phyloP scores from a whole-genome alignment of 1,140 invertebrate genomes.

The Calliopsis andreniformis region DNA sequence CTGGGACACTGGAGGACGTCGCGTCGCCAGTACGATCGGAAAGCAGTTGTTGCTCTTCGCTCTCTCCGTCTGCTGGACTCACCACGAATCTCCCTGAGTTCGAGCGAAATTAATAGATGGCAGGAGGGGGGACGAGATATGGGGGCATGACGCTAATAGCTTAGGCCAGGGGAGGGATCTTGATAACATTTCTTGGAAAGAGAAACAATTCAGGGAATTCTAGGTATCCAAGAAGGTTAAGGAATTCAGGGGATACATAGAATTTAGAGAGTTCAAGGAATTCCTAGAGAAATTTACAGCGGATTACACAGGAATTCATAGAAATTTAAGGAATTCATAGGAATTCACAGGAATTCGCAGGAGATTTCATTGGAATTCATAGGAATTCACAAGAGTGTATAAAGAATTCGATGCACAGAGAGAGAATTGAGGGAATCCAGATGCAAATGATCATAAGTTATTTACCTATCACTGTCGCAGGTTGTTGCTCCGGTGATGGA shows the following conservation, averaged over 20 bases:
- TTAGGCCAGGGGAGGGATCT: too few species aligned
- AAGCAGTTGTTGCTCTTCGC: slow-evolving; percentile 66
- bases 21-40: slow-evolving; percentile 47
- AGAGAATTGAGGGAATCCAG: too few species aligned
- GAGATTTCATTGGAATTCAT: too few species aligned
- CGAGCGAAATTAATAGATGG: slow-evolving; percentile 61
- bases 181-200: too few species aligned
- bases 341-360: slow-evolving; percentile 4
- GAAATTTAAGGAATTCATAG: background rate
- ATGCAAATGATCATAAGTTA: background rate
- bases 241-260: too few species aligned
- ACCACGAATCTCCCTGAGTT: slow-evolving; percentile 80
- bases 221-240: too few species aligned
- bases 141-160: background rate
- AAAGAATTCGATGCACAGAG: too few species aligned
- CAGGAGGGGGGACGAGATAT: slow-evolving; percentile 42
- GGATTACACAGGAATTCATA: too few species aligned
- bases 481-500: slow-evolving; percentile 79
- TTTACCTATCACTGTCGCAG: slow-evolving; percentile 79
- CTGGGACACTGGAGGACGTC: slow-evolving; percentile 59
- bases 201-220: too few species aligned
- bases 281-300: background rate
- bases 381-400: too few species aligned
- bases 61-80: slow-evolving; percentile 78
- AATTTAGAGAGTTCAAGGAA: background rate